Base-by-base conservation (phyloP, 1,140 invertebrate genomes). In the Drosophila persimilis region DNA sequence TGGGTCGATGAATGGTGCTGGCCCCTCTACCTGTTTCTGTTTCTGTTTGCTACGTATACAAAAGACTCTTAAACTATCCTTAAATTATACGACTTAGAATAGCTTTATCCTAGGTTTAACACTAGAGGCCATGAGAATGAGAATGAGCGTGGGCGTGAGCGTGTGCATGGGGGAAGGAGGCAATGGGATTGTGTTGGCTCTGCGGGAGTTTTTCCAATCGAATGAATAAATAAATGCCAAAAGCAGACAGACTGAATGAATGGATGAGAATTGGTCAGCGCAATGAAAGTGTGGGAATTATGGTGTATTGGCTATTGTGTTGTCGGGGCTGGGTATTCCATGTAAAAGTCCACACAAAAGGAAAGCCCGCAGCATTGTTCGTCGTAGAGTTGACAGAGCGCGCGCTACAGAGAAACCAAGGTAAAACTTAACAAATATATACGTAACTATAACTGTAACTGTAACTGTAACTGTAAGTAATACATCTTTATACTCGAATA, bases 41-140 rank as follows among this genome's bases (percentile, higher is more conserved):
- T 53, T 15, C 39, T 52, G 39, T 59, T 71, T 71, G 57, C 29
- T 57, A 41, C 50, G 45, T 47, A 39, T 24, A 56, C 51, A 76
- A 76, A 75, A 75, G 64, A 35, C 55, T 52, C 54, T 66, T 15
- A 46, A 73, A 73, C 54, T 58, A 66, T 74, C 50, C 48, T 59
- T 74, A 66, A 75, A 75, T 51, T 55, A 75, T 47, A 48, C 46
- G 17, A 22, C 48, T 54, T 64, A 73, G 31, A 39, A 26, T 64
- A 58, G 43, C 8, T 20, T 43, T 46, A 39, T 41, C 55, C 67
- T 75, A 75, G 54, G 51, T 39, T 59, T 65, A 53, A 58, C 31
- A 43, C 39, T 73, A 73, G 58, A 58, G 41, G 35, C 35, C 43
- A 57, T 55, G 31, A 46, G 45, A 17, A 56, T 73, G 47, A 4